Conservation (phyloP, 2,797 vertebrate species). For the Rachycentron canadum region DNA sequence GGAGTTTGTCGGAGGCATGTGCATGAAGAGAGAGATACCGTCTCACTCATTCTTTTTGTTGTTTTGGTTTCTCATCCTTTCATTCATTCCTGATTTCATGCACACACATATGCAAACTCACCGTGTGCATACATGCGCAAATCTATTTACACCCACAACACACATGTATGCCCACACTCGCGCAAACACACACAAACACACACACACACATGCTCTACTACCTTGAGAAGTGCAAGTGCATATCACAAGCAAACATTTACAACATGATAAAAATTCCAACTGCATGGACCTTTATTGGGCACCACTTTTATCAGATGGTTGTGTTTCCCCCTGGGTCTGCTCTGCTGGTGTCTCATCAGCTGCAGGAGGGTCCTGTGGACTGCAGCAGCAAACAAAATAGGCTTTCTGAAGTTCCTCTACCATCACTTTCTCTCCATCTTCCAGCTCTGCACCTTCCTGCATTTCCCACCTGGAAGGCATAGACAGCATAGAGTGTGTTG, state of each 20-base stretch:
- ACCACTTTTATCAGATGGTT: constrained; percentile 68
- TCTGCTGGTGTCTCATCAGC: constrained; percentile 65
- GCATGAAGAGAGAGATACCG: constrained; percentile 53
- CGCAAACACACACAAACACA: constrained; percentile 16
- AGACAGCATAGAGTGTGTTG: constrained; percentile 35
- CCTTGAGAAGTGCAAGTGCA: constrained; percentile 59
- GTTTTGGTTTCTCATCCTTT: constrained; percentile 48
- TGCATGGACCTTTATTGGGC: constrained; percentile 64
- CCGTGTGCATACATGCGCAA: constrained; percentile 38
- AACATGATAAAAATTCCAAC: constrained; percentile 65
- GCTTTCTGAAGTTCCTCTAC: constrained; percentile 88
- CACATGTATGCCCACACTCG: constrained; percentile 8
- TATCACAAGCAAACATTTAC: constrained; percentile 71
- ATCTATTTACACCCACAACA: constrained; percentile 38
- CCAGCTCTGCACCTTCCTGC: constrained; percentile 88
- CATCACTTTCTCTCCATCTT: constrained; percentile 89
- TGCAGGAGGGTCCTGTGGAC: constrained; percentile 56
- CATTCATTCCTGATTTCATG: constrained; percentile 30
- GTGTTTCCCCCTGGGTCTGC: constrained; percentile 64
- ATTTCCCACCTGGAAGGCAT: constrained; percentile 94
- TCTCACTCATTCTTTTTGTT: constrained; percentile 59
- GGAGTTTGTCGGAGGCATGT: constrained; percentile 69
- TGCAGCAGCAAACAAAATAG: constrained; percentile 79
- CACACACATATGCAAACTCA: constrained; percentile 53
- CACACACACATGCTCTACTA: constrained; percentile 36